phyloP scores from a whole-genome alignment of 2,888 invertebrate genomes.

The Nephrotoma guestfalica region DNA sequence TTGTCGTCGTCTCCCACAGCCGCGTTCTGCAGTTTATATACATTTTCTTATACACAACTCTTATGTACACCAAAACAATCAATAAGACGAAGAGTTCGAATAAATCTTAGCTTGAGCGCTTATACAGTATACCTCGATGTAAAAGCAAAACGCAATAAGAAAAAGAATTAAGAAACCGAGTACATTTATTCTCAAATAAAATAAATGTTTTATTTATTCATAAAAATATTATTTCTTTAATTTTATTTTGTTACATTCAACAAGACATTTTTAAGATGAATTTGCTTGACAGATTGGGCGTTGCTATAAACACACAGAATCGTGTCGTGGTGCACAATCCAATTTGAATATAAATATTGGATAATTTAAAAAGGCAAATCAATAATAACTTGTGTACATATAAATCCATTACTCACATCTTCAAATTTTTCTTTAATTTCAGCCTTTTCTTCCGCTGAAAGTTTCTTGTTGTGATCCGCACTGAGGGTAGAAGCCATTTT shows the following conservation, averaged over 20 bases:
- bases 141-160: not conserved
- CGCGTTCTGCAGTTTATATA: not conserved
- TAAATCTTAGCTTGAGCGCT: not conserved
- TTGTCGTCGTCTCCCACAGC: not conserved
- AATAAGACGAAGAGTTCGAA: not conserved
- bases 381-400: not conserved
- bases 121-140: not conserved
- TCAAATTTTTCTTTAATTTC: slow-evolving; percentile 65
- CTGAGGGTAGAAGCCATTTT: slow-evolving; percentile 21
- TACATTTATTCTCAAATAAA: not conserved
- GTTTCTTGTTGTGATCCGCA: slow-evolving; percentile 21
- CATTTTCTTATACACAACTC: not conserved
- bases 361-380: not conserved
- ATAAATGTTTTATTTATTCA: not conserved
- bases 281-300: not conserved
- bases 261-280: not conserved
- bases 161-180: not conserved
- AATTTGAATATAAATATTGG: not conserved
- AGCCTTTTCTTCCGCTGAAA: slow-evolving; percentile 46
- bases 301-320: not conserved
- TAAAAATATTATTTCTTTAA: not conserved
- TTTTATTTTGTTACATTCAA: not conserved
- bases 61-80: not conserved
- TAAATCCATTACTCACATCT: slow-evolving; percentile 39
- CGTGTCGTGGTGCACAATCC: not conserved